phyloP scores from a whole-genome alignment of 2,888 invertebrate genomes.

The Drosophila kanekoi region DNA sequence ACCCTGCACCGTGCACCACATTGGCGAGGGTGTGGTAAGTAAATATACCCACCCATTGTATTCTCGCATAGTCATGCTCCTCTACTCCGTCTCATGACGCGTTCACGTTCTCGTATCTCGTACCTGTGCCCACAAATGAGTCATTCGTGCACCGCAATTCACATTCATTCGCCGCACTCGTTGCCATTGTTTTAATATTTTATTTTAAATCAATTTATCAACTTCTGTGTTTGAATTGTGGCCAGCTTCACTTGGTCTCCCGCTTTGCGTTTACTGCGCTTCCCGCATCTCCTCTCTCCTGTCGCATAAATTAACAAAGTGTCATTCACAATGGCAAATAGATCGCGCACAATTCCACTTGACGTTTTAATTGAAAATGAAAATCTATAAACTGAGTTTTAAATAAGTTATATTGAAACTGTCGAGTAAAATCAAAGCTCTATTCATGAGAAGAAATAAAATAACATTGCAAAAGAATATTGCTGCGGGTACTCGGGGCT shows the following conservation, averaged over 20 bases:
- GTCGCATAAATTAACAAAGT: slow-evolving; percentile 60
- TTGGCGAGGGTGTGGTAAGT: slow-evolving; percentile 95
- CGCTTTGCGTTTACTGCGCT: slow-evolving; percentile 4
- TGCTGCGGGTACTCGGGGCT: no score
- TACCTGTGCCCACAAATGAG: slow-evolving; percentile 16
- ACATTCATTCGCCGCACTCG: slow-evolving; percentile 13
- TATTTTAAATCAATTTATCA: slow-evolving; percentile 74
- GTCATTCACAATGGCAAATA: slow-evolving; percentile 55
- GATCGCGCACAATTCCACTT: slow-evolving; percentile 31
- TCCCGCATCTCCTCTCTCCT: background rate
- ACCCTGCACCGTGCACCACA: slow-evolving; percentile 93
- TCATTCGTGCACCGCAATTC: slow-evolving; percentile 5
- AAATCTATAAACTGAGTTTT: slow-evolving; percentile 13
- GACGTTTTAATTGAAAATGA: slow-evolving; percentile 50
- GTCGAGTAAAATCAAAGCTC: no score
- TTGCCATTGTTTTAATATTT: slow-evolving; percentile 65
- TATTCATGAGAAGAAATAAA: no score
- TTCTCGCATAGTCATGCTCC: background rate
- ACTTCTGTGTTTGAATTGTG: slow-evolving; percentile 62
- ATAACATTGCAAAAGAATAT: no score
- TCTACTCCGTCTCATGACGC: background rate
- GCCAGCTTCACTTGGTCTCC: slow-evolving; percentile 8
- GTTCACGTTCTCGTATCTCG: background rate
- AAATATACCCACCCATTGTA: slow-evolving; percentile 16
- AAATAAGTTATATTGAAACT: background rate